Evolutionary conservation across 2,113 vertebrate genomes (phyloP).

Genomic region (Silurus asotus): DNA sequence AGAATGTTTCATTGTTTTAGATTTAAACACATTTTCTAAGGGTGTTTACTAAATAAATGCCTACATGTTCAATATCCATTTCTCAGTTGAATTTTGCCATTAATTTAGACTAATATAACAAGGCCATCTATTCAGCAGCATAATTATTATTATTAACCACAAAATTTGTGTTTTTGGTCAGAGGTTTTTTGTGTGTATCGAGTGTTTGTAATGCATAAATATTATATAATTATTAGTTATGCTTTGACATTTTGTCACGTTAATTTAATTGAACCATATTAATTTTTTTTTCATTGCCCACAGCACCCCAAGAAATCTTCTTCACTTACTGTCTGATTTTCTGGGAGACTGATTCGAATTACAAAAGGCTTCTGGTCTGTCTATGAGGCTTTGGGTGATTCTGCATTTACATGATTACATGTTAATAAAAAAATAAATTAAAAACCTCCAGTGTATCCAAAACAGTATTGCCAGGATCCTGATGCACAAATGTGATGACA

Average conservation of each 20-base stretch:
- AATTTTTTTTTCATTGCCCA: neutral
- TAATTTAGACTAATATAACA: neutral
- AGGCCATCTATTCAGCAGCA: conserved; percentile 19
- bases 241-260: conserved; percentile 8
- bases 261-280: neutral
- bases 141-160: neutral
- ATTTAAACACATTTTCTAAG: neutral
- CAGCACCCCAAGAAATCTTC: neutral
- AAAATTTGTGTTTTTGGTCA: neutral
- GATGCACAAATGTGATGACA: neutral
- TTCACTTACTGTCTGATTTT: neutral
- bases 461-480: neutral
- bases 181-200: neutral
- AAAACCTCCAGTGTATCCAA: neutral
- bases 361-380: neutral
- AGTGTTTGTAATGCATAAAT: neutral
- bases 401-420: conserved; percentile 17
- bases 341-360: neutral
- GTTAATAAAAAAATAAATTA: neutral
- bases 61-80: neutral
- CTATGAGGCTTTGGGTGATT: neutral
- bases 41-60: neutral
- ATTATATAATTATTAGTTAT: neutral
- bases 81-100: neutral
- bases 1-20: neutral